A percentile compares a stretch with the other conserved stretches of the same genome.
phyloP scores from a whole-genome alignment of 1,140 invertebrate species.

The Trigoniulus corallinus region DNA sequence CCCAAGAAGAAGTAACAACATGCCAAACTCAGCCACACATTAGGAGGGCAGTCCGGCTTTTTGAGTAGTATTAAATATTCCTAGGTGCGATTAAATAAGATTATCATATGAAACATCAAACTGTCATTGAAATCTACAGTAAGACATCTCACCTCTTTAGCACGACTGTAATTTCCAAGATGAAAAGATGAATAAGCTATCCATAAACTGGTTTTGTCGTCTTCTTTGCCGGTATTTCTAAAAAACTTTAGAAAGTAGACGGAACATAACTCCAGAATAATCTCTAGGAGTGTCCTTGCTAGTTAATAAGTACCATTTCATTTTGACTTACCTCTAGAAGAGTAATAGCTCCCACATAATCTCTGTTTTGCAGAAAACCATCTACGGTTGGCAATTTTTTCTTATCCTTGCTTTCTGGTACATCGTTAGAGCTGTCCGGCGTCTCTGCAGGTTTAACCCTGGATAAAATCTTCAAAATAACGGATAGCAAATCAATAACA shows the following conservation, averaged over 20 bases:
- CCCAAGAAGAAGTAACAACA: conserved; percentile 94
- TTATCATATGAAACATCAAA: background rate
- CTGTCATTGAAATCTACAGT: background rate
- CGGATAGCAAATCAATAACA: too few relatives aligned
- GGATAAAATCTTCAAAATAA: background rate
- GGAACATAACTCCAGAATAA: background rate
- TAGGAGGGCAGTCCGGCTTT: conserved; percentile 22
- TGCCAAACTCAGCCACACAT: conserved; percentile 58
- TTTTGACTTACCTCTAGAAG: conserved; percentile 54
- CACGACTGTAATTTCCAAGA: conserved; percentile 76
- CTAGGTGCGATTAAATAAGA: too few relatives aligned
- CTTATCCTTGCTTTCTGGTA: background rate
- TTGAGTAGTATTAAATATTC: conserved; percentile 28
- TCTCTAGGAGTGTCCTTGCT: background rate
- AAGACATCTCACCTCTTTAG: conserved; percentile 54
- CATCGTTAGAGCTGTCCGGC: background rate
- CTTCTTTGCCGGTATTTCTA: conserved; percentile 34
- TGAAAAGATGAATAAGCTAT: conserved; percentile 90
- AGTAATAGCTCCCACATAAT: conserved; percentile 87
- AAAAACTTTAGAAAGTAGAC: conserved; percentile 29
- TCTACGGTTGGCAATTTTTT: conserved; percentile 56
- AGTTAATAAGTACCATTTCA: background rate
- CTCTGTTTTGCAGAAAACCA: conserved; percentile 70
- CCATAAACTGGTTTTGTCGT: conserved; percentile 58
- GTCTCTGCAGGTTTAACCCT: background rate